Evolutionary conservation across 2,797 vertebrate species (phyloP), one percentile per base, ranked within the genome.

Genomic region (Ambastaia sidthimunki): DNA sequence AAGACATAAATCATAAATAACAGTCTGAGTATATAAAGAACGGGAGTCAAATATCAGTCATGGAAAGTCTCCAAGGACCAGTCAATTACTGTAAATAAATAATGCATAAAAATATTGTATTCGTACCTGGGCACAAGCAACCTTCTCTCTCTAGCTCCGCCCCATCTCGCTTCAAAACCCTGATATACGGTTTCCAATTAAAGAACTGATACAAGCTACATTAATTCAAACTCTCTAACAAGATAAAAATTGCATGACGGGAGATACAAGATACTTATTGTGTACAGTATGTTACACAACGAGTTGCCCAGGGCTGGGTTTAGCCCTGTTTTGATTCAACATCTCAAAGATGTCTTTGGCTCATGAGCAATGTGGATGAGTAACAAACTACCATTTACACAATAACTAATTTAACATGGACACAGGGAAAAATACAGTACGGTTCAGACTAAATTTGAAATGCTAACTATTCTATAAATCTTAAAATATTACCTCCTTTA

Each of bases 81-180:
- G 65, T 85, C 68, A 78, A 37, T 69, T 70, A 83, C n/a, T 21
- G 69, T 15, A 31, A 41, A 80, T 83, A 50, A 84, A 87, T 81
- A 78, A 88, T 79, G 79, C 60, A 85, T 84, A n/a, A 74, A 85
- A 85, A 85, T 55, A 72, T 77, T 81, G 83, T 71, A 68, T 59
- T 80, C 44, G 55, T 59, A 63, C 62, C 60, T 76, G 78, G 69
- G 50, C 80, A 54, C 47, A 80, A n/a, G 25, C 62, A 9, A 63
- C 48, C 28, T 66, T 44, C 13, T 7, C 50, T 60, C 37, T 78
- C 2, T 16, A 31, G 55, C 41, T 52, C 23, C 11, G 21, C 75
- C 57, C 63, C 52, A 44, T 50, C n/a, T 19, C 12, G n/a, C n/a
- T 66, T 12, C 55, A 48, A n/a, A 23, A 74, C n/a, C 67, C 34